These are phyloP conservation scores for Setipinna tenuifilis DNA, from an alignment of 2,797 vertebrate genomes.

Conservation along the genomic window DNA sequence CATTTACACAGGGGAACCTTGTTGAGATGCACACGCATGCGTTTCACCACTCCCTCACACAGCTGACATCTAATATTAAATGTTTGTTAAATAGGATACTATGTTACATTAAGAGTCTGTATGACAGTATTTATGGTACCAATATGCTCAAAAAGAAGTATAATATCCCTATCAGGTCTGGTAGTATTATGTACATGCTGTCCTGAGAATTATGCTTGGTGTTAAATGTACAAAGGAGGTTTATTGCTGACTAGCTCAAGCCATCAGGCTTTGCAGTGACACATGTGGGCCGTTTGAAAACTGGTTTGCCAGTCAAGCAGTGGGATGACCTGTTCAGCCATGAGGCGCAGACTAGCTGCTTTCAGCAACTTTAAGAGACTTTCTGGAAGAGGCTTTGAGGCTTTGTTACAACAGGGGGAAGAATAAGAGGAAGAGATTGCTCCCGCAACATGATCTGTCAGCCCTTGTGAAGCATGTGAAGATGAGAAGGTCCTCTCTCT, in stretches of 20 bases:
- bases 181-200: no score
- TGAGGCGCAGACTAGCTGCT: not conserved
- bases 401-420: not conserved
- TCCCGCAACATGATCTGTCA: not conserved
- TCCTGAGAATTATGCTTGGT: no score
- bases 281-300: not conserved
- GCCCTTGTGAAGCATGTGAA: not conserved
- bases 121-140: no score
- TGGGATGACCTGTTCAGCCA: not conserved
- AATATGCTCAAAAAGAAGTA: no score
- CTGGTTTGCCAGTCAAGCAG: not conserved
- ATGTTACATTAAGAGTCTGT: no score
- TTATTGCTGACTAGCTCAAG: not conserved
- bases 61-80: no score
- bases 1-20: not conserved
- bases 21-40: not conserved
- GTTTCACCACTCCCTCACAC: no score
- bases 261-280: not conserved
- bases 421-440: slow-evolving; percentile 10
- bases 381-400: not conserved
- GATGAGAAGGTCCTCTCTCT: not conserved
- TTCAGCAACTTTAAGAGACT: not conserved
- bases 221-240: not conserved
- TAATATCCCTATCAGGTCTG: no score
- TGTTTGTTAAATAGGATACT: no score